phyloP scores from a whole-genome alignment of 1,140 invertebrate genomes.

The Heterodera carotae region DNA sequence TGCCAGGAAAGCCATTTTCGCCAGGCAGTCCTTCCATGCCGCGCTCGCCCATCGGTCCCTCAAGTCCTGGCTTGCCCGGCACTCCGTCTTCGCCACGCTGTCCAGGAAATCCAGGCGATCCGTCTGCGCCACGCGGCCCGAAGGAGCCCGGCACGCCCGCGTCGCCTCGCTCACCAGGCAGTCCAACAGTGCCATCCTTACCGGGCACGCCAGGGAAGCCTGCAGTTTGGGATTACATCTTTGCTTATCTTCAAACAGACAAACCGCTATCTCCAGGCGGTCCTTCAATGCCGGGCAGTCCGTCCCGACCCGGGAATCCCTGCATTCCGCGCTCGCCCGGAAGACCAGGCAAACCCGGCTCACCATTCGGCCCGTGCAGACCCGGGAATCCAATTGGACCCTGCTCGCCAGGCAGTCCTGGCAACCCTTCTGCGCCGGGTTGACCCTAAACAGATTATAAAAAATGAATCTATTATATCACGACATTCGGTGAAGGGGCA shows the following conservation, averaged over 20 bases:
- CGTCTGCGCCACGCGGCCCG: conserved; percentile 40
- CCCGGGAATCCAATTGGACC: conserved; percentile 44
- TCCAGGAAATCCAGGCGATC: conserved; percentile 46
- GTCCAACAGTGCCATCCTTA: conserved; percentile 35
- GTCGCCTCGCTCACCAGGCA: conserved; percentile 31
- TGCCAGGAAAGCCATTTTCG: conserved; percentile 60
- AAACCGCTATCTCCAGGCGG: conserved; percentile 1
- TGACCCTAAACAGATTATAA: conserved; percentile 21
- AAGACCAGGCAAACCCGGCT: conserved; percentile 35
- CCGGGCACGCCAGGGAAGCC: conserved; percentile 34
- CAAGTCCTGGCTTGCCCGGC: conserved; percentile 52
- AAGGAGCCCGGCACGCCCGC: conserved; percentile 37
- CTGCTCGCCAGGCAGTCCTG: conserved; percentile 29
- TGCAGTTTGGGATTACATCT: conserved; percentile 4
- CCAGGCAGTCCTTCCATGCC: conserved; percentile 52
- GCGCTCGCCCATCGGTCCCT: conserved; percentile 56
- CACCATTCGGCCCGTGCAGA: conserved; percentile 30
- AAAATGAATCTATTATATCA: no score
- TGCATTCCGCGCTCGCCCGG: conserved; percentile 28
- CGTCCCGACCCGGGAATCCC: conserved; percentile 31
- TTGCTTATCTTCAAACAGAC: background rate
- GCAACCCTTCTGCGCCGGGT: conserved; percentile 29
- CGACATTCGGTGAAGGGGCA: no score
- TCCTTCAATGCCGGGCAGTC: conserved; percentile 36
- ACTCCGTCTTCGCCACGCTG: conserved; percentile 19